A percentile compares a stretch with the other conserved stretches of the same genome.
These are phyloP conservation scores for Torymus tubicola DNA, from an alignment of 2,888 invertebrate species.

Conservation along the genomic window DNA sequence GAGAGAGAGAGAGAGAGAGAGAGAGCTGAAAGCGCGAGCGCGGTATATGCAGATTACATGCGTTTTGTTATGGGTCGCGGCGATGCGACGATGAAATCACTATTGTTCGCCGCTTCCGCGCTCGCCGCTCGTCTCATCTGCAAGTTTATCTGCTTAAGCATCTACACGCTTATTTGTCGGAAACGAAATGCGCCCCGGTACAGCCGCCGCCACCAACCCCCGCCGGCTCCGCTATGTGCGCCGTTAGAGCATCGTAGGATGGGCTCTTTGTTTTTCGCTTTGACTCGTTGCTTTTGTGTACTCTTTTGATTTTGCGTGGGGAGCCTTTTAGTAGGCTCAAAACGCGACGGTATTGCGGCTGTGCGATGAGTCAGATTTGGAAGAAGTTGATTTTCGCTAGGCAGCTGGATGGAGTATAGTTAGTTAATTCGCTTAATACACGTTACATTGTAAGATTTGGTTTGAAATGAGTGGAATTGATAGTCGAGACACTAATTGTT, in stretches of 20 bases:
- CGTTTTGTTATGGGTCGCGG: slow-evolving; percentile 55
- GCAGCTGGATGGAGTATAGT: background rate
- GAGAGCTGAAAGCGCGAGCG: slow-evolving; percentile 7
- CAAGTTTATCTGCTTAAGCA: slow-evolving; percentile 59
- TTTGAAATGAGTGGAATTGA: too few relatives aligned
- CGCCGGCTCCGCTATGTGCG: too few relatives aligned
- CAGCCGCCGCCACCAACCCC: too few relatives aligned
- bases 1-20: background rate
- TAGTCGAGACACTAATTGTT: too few relatives aligned
- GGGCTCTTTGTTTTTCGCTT: slow-evolving; percentile 21
- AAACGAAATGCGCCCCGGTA: slow-evolving; percentile 38
- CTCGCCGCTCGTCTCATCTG: slow-evolving; percentile 48
- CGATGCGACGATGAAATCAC: slow-evolving; percentile 51
- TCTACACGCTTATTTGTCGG: slow-evolving; percentile 55
- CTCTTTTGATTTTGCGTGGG: background rate
- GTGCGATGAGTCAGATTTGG: slow-evolving; percentile 39
- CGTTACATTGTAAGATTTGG: too few relatives aligned
- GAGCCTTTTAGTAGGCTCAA: slow-evolving; percentile 28
- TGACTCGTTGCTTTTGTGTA: slow-evolving; percentile 3
- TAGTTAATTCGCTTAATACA: too few relatives aligned
- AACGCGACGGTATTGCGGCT: slow-evolving; percentile 43
- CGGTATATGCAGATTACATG: slow-evolving; percentile 56
- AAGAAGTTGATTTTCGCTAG: slow-evolving; percentile 32
- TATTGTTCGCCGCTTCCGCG: slow-evolving; percentile 47
- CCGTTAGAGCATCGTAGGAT: too few relatives aligned